Conservation (phyloP, 2,797 vertebrate species). For the Staurois parvus region DNA sequence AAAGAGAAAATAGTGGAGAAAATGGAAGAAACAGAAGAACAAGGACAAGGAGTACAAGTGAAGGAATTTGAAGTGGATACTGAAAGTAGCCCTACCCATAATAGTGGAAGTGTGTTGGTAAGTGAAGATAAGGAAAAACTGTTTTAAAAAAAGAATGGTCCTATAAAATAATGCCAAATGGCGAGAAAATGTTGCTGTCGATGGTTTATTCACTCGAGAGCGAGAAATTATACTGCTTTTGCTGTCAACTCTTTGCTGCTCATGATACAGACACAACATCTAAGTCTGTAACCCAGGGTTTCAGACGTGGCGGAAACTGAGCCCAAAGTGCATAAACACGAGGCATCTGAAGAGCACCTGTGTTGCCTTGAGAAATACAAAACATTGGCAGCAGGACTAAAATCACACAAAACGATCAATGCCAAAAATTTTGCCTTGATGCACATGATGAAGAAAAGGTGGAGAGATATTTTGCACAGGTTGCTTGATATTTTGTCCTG, state of each 20-base stretch:
- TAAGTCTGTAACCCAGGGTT: conserved; percentile 1
- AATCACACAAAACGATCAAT: background rate
- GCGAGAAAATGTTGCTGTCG: background rate
- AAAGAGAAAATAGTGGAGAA: too few species aligned
- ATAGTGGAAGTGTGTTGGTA: too few species aligned
- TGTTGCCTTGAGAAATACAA: background rate
- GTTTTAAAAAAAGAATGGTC: too few species aligned
- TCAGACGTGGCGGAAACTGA: conserved; percentile 13
- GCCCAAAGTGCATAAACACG: conserved; percentile 21
- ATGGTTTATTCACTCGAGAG: background rate
- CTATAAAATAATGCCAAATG: too few species aligned
- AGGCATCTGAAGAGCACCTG: conserved; percentile 8
- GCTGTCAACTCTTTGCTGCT: background rate
- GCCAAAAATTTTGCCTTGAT: background rate
- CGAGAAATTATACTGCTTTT: background rate
- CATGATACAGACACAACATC: background rate
- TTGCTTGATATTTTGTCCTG: background rate
- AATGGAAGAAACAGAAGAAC: too few species aligned
- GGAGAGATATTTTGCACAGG: background rate
- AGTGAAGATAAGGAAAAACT: too few species aligned
- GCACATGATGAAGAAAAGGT: background rate
- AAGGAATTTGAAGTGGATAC: too few species aligned
- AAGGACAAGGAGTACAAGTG: too few species aligned
- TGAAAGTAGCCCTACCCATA: too few species aligned
- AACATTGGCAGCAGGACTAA: too few species aligned